These are phyloP conservation scores for Argyrosomus japonicus DNA, from an alignment of 2,113 vertebrate species.

Conservation along the genomic window DNA sequence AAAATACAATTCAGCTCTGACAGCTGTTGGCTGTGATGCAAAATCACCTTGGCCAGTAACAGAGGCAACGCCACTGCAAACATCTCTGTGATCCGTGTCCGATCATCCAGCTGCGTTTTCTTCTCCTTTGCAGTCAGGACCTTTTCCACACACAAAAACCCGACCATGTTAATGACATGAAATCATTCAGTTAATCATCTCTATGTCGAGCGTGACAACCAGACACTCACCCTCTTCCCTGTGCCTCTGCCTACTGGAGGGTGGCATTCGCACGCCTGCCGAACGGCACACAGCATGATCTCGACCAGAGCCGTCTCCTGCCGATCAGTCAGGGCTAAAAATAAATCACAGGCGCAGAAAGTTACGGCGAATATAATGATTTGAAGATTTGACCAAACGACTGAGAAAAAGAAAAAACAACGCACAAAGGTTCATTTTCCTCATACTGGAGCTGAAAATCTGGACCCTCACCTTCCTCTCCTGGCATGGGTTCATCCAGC, in stretches of 20 bases:
- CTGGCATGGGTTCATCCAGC: constrained; percentile 93
- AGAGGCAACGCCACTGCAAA: constrained; percentile 95
- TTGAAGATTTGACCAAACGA: fast-evolving
- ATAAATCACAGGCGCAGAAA: constrained; percentile 1
- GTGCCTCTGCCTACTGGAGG: constrained; percentile 95
- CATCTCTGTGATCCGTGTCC: constrained; percentile 95
- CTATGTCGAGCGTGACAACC: not conserved
- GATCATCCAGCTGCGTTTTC: constrained; percentile 95
- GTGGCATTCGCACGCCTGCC: constrained; percentile 96
- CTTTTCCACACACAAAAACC: constrained; percentile 73
- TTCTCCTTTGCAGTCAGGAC: constrained; percentile 97
- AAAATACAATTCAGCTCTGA: not conserved
- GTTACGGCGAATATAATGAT: not conserved
- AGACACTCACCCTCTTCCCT: constrained; percentile 90
- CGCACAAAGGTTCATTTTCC: not conserved
- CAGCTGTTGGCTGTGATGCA: not conserved
- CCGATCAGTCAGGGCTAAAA: constrained; percentile 91
- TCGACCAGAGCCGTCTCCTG: constrained; percentile 97
- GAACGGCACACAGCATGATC: constrained; percentile 97
- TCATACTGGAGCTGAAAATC: not conserved
- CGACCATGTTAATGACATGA: constrained; percentile 13
- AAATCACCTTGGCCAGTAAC: constrained; percentile 91
- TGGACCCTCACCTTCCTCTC: constrained; percentile 90
- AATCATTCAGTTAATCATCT: not conserved
- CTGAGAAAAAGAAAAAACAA: not conserved